These are phyloP conservation scores for Coluber constrictor DNA, from an alignment of 2,797 vertebrate genomes.

Conservation along the genomic window DNA sequence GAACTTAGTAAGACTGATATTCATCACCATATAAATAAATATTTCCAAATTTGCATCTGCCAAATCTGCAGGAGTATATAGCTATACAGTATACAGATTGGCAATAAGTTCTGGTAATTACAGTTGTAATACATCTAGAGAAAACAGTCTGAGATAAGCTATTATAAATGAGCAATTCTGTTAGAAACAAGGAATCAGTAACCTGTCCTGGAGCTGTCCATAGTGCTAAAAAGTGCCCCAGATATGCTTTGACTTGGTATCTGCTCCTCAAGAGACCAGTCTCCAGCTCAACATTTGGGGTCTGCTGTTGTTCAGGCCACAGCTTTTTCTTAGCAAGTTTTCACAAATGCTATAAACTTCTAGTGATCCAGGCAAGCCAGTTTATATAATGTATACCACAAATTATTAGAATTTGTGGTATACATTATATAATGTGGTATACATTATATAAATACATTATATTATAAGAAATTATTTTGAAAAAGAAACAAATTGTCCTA, in stretches of 20 bases:
- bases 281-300: too few relatives aligned
- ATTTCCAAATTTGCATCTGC: not conserved
- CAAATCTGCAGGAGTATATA: not conserved
- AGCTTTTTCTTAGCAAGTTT: not conserved
- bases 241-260: not conserved
- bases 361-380: not conserved
- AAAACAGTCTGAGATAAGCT: not conserved
- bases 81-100: not conserved
- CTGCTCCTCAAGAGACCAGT: not conserved
- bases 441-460: too few relatives aligned
- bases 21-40: not conserved
- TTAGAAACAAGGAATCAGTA: not conserved
- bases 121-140: not conserved
- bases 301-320: not conserved
- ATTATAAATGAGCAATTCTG: not conserved
- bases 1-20: not conserved
- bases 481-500: not conserved
- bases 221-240: not conserved
- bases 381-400: not conserved
- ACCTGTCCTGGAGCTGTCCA: not conserved
- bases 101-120: not conserved
- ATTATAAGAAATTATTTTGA: not conserved
- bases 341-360: not conserved
- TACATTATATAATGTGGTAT: too few relatives aligned
- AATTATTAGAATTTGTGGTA: too few relatives aligned